Conservation (phyloP, 2,888 invertebrate species). For the Polydrusus pterygomalis region DNA sequence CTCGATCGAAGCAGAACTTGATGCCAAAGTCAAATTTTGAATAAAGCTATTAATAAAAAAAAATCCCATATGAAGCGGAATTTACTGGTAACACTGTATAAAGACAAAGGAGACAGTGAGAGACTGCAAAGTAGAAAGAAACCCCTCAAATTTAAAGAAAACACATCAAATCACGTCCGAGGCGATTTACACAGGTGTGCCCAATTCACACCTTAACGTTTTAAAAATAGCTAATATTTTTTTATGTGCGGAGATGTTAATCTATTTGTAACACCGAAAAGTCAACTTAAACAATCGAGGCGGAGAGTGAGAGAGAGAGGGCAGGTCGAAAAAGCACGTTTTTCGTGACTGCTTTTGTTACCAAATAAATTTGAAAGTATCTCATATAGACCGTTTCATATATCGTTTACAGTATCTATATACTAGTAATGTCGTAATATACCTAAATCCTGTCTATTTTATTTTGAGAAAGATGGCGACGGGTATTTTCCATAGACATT, state of each 20-base stretch:
- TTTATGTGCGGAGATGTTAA: conserved; percentile 39
- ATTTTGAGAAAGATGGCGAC: too few relatives aligned
- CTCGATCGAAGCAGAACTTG: too few relatives aligned
- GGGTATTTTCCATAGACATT: too few relatives aligned
- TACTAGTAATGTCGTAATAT: too few relatives aligned
- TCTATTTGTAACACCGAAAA: conserved; percentile 49
- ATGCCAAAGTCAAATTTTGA: too few relatives aligned
- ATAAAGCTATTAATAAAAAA: too few relatives aligned
- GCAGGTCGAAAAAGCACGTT: conserved; percentile 46
- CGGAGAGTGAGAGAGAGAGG: conserved; percentile 32
- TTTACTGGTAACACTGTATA: too few relatives aligned
- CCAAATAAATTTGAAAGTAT: conserved; percentile 53
- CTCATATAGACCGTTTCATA: conserved; percentile 25
- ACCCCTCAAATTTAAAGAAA: conserved; percentile 29
- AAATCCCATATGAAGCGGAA: too few relatives aligned
- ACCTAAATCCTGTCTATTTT: too few relatives aligned
- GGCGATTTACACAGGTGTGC: conserved; percentile 48
- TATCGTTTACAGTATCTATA: not conserved
- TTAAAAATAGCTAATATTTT: conserved; percentile 45
- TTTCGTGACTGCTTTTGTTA: conserved; percentile 48
- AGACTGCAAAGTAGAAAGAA: not conserved
- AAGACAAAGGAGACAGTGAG: not conserved
- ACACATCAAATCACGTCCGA: conserved; percentile 43
- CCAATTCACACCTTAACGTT: conserved; percentile 43
- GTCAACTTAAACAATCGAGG: conserved; percentile 43